Conservation (phyloP, 2,113 vertebrate genomes). For the Sitta europaea region DNA sequence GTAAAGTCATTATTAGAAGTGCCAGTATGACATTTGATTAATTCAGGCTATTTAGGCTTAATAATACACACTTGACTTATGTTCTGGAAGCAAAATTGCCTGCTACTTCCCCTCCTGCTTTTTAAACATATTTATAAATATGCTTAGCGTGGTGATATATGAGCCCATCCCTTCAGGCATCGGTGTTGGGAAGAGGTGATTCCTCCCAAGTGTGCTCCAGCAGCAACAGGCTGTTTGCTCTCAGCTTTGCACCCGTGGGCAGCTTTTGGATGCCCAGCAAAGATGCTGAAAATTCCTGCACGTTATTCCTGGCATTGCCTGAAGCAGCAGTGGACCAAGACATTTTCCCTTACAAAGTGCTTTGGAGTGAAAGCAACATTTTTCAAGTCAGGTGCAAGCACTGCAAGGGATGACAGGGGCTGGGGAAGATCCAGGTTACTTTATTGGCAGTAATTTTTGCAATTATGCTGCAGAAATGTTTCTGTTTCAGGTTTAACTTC, state of each 20-base stretch:
- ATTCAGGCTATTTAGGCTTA: conserved; percentile 54
- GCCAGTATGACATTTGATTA: conserved; percentile 68
- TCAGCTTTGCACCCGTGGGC: background rate
- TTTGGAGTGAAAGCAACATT: background rate
- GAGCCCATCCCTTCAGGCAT: background rate
- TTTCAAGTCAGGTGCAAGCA: background rate
- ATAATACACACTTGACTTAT: conserved; percentile 47
- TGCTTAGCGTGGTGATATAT: background rate
- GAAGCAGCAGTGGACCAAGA: background rate
- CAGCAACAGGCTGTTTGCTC: background rate
- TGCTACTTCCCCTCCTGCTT: background rate
- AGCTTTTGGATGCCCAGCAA: no score
- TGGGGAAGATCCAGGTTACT: background rate
- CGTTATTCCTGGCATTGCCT: background rate
- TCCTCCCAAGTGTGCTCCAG: background rate
- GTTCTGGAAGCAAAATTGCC: conserved; percentile 39
- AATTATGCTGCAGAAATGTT: background rate
- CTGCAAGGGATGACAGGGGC: background rate
- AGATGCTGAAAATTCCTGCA: background rate
- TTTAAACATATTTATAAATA: conserved; percentile 21
- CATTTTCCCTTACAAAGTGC: background rate
- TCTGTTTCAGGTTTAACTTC: background rate
- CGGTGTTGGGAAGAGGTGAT: background rate
- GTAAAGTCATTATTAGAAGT: conserved; percentile 61
- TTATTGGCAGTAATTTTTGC: background rate